These are phyloP conservation scores for Dicyrtomina minuta DNA, from an alignment of 2,888 invertebrate species.

Conservation along the genomic window DNA sequence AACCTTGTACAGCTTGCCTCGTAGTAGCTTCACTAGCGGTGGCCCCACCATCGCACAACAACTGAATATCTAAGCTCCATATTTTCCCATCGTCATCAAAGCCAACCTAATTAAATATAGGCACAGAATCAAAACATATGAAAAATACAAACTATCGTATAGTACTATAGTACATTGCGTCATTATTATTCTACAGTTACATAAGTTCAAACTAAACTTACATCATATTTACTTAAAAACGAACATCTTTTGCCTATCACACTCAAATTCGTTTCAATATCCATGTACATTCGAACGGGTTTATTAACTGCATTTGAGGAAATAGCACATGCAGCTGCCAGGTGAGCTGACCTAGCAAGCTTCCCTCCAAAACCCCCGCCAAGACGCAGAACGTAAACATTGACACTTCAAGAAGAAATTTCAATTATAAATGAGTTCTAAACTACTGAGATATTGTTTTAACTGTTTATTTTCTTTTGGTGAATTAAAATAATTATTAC, in stretches of 20 bases:
- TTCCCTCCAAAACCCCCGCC: constrained; percentile 82
- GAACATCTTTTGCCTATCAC: constrained; percentile 69
- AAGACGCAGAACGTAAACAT: constrained; percentile 69
- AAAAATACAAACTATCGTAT: no score
- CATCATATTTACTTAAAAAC: no score
- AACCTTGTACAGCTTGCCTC: constrained; percentile 56
- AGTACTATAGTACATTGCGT: no score
- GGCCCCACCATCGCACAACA: constrained; percentile 61
- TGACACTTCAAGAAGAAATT: no score
- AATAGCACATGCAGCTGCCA: constrained; percentile 69
- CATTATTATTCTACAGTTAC: no score
- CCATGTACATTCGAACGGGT: constrained; percentile 71
- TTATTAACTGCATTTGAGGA: constrained; percentile 66
- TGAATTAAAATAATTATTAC: no score
- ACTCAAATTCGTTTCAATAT: constrained; percentile 72
- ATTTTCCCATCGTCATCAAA: constrained; percentile 63
- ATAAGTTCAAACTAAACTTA: no score
- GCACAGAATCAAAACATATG: no score
- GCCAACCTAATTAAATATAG: constrained; percentile 66
- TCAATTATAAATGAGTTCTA: no score
- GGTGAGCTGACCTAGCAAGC: constrained; percentile 64
- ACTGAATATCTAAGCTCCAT: constrained; percentile 64
- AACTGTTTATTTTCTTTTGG: no score
- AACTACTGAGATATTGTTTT: no score
- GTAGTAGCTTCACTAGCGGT: constrained; percentile 61